phyloP scores from a whole-genome alignment of 2,797 vertebrate genomes.

The Manis pentadactyla region DNA sequence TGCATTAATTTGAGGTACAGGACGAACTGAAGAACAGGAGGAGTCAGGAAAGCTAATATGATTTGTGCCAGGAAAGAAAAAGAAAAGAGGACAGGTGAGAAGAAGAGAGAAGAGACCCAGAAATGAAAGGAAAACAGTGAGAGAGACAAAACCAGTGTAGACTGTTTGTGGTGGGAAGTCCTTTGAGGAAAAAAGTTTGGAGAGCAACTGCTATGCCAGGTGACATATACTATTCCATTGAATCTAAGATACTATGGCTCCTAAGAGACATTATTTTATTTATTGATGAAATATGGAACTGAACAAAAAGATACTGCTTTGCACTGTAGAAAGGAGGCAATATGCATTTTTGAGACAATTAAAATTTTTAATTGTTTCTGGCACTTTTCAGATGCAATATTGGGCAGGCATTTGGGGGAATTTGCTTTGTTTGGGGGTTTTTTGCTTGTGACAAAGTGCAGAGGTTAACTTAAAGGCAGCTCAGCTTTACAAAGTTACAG shows the following conservation, averaged over 20 bases:
- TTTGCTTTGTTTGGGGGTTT: not conserved
- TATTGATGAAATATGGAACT: constrained; percentile 1
- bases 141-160: not conserved
- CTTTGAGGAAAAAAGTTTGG: not conserved
- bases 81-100: not conserved
- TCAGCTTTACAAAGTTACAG: not conserved
- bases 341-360: not conserved
- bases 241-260: not conserved
- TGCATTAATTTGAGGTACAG: not conserved
- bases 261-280: not conserved
- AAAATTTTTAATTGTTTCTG: not conserved
- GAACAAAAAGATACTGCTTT: not conserved
- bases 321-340: not conserved
- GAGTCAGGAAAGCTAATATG: not conserved
- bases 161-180: not conserved
- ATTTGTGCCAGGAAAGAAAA: not conserved
- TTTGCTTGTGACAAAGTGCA: not conserved
- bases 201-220: not conserved
- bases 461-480: not conserved
- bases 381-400: not conserved
- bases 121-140: not conserved
- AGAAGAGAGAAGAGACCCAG: not conserved
- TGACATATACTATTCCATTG: not conserved
- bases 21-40: not conserved
- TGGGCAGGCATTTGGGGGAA: not conserved